Evolutionary conservation across 2,797 vertebrate species (phyloP).

Genomic region (Remorina albescens): DNA sequence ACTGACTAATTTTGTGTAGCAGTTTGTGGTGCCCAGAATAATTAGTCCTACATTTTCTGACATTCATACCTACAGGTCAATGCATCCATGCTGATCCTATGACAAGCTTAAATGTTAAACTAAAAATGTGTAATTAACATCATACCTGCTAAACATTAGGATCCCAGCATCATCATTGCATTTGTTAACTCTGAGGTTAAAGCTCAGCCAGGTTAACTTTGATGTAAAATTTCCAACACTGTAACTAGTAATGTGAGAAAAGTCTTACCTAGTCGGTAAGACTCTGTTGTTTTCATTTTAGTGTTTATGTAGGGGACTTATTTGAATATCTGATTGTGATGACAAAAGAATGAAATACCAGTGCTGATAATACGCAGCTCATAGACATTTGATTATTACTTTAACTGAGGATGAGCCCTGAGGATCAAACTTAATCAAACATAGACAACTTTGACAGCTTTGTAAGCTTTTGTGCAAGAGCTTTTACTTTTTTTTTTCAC

Average conservation of each 20-base stretch:
- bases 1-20: not conserved
- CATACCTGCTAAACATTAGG: not conserved
- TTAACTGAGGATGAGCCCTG: not conserved
- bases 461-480: slow-evolving; percentile 12
- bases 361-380: not conserved
- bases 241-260: not conserved
- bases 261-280: not conserved
- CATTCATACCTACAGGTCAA: not conserved
- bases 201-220: not conserved
- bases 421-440: not conserved
- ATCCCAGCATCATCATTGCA: not conserved
- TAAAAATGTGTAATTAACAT: not conserved
- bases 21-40: no score
- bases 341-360: not conserved
- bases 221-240: not conserved
- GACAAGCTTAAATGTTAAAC: not conserved
- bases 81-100: not conserved
- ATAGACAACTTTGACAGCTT: slow-evolving; percentile 30
- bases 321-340: not conserved
- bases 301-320: not conserved
- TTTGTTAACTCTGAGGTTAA: no score
- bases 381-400: not conserved
- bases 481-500: slow-evolving; percentile 6
- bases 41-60: no score
- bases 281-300: not conserved